Evolutionary conservation across 2,113 vertebrate genomes (phyloP), one percentile per base, ranked within the genome.

Genomic region (Hemicordylus capensis): DNA sequence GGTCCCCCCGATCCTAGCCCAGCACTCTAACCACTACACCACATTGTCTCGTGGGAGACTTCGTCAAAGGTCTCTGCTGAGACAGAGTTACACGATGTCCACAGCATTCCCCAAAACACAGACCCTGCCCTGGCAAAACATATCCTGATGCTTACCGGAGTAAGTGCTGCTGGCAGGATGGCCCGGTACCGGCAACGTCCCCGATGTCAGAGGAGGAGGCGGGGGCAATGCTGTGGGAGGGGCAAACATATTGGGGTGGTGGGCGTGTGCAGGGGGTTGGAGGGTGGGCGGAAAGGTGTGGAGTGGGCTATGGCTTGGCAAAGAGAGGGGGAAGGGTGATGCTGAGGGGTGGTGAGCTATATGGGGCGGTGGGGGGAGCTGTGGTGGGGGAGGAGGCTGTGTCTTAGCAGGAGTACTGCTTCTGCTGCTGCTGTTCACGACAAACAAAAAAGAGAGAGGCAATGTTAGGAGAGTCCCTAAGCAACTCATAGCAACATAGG

Each of bases 201-300:
- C 98, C 91, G 98, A 99, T 51, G 98, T 99, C 96, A 99, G 95
- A 87, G 98, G 98, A 73, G 98, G 98, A 93, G 98, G 98, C 96
- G 98, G 98, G 94, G 98, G 98, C 97, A 99, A 93, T 91, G 98
- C 98, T 80, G 98, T 96, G 95, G 98, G 98, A 96, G 98, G 98
- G 97, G 98, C 98, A 94, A 99, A 99, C 98, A 99, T 99, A 98
- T 98, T 98, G 98, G 98, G 98, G 97, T 98, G 98, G 94, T 98
- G 98, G 66, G 98, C 94, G 96, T 98, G 98, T 0, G 97, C 94
- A 0, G 95, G 97, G 96, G 98, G 96, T 96, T 98, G 98, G 94
- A 98, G 97, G 96, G 97, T 84, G 92, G 98, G 96, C 0, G 98
- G 96, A 96, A 98, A 98, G 96, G 96, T 96, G 94, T 98, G 97